phyloP scores from a whole-genome alignment of 92 coral and sea anemone genomes.

The Metridium senile region DNA sequence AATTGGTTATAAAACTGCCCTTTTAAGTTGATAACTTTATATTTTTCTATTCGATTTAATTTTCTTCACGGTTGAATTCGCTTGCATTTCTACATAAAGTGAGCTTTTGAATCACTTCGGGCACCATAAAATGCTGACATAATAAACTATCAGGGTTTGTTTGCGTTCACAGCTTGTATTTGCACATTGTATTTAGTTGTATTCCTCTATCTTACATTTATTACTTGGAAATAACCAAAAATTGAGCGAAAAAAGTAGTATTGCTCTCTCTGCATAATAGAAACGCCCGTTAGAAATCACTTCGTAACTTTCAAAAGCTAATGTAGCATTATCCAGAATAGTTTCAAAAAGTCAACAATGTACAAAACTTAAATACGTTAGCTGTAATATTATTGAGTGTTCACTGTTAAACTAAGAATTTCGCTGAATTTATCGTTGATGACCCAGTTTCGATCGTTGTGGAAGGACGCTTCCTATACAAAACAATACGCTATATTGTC shows the following conservation, averaged over 20 bases:
- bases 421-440: neutral
- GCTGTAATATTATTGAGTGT: neutral
- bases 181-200: neutral
- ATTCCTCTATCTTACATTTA: neutral
- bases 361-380: neutral
- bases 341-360: neutral
- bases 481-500: neutral
- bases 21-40: neutral
- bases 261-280: neutral
- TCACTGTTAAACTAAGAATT: neutral
- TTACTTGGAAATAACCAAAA: neutral
- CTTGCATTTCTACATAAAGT: neutral
- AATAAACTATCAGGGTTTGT: neutral
- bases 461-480: neutral
- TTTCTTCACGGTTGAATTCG: neutral
- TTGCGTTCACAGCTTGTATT: neutral
- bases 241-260: neutral
- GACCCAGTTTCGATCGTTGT: neutral
- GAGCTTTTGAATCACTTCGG: neutral
- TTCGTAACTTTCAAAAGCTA: neutral
- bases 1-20: neutral
- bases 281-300: constrained; percentile 2
- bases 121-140: neutral
- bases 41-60: neutral
- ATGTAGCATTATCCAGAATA: neutral